These are phyloP conservation scores for Manis crassicaudata DNA, from an alignment of 2,797 vertebrate species.

Conservation along the genomic window DNA sequence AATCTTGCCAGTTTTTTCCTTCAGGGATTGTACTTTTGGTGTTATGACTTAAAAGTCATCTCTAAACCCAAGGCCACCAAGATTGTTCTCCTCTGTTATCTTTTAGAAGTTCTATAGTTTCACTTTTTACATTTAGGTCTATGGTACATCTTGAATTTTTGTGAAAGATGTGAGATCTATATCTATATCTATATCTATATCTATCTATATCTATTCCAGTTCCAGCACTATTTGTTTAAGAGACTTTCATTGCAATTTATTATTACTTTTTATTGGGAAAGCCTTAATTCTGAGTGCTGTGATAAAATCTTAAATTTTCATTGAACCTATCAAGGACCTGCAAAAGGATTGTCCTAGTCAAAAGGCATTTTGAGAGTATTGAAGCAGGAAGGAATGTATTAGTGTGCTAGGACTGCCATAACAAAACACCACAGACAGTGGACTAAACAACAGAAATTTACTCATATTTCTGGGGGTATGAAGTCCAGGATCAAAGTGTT, in stretches of 20 bases:
- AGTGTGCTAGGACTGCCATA: background rate
- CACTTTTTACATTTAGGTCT: background rate
- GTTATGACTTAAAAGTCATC: background rate
- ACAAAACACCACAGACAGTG: background rate
- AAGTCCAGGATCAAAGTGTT: background rate
- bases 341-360: background rate
- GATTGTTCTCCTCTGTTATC: background rate
- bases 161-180: background rate
- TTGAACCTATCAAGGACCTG: background rate
- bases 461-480: background rate
- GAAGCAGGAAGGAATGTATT: background rate
- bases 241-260: background rate
- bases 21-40: background rate
- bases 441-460: background rate
- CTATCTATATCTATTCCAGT: background rate
- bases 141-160: background rate
- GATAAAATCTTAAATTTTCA: background rate
- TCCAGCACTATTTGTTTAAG: background rate
- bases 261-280: background rate
- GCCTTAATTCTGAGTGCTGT: background rate
- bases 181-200: background rate
- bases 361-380: background rate
- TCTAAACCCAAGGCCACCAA: background rate
- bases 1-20: background rate
- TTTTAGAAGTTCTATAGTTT: slow-evolving; percentile 4